Conservation (phyloP, 30 jellyfish, hydroid and myxozoan species). For the Catostylus mosaicus region DNA sequence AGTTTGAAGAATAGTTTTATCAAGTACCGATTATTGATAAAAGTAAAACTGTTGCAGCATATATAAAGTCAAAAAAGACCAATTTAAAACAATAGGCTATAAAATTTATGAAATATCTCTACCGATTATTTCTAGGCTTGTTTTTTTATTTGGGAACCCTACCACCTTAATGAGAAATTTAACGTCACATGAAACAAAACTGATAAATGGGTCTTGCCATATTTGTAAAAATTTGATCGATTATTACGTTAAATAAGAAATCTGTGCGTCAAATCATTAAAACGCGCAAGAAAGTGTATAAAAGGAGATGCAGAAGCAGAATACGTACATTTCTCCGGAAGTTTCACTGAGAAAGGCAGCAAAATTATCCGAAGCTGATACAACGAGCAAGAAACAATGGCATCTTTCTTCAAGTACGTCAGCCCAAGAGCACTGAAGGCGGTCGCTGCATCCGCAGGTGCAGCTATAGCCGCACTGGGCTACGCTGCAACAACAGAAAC, state of each 20-base stretch:
- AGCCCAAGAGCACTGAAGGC: constrained; percentile 24
- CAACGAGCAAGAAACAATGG: constrained; percentile 8
- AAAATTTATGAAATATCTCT: too few species aligned
- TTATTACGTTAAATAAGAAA: not conserved
- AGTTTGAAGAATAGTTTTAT: not conserved
- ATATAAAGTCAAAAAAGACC: too few species aligned
- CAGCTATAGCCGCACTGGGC: constrained; percentile 23
- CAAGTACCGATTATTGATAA: too few species aligned
- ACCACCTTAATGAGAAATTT: too few species aligned
- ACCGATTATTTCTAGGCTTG: too few species aligned
- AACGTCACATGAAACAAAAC: not conserved
- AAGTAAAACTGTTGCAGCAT: too few species aligned
- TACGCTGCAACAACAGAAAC: constrained; percentile 30
- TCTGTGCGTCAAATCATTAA: not conserved
- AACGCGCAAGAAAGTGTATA: not conserved
- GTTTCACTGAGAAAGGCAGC: not conserved
- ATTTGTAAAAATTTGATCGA: not conserved
- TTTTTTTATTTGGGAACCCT: too few species aligned
- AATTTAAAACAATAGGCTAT: too few species aligned
- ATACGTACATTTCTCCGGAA: not conserved
- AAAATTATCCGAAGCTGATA: not conserved
- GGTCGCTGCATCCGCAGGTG: constrained; percentile 24
- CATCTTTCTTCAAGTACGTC: constrained; percentile 14
- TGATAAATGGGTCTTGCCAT: not conserved
- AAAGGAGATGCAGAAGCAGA: not conserved